Conservation (phyloP, 2,888 invertebrate species). For the Sipha maydis region DNA sequence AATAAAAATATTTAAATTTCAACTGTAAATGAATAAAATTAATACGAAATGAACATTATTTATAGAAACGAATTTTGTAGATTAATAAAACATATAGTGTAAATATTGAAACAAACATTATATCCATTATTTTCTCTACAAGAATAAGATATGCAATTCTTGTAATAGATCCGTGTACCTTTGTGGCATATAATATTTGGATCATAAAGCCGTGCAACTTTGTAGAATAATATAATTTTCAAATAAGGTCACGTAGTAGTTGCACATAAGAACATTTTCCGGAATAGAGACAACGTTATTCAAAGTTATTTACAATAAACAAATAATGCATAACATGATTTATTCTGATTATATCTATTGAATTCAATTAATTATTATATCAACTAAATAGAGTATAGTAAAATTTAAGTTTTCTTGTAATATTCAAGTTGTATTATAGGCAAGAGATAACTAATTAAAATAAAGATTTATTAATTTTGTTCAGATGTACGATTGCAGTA, state of each 20-base stretch:
- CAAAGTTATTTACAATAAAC: neutral
- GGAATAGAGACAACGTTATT: neutral
- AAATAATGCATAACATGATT: neutral
- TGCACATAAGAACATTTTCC: neutral
- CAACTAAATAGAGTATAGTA: neutral
- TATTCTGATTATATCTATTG: neutral
- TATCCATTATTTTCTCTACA: neutral
- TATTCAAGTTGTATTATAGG: too few relatives aligned
- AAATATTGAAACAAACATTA: neutral
- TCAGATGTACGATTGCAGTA: too few relatives aligned
- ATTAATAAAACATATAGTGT: neutral
- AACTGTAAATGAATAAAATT: neutral
- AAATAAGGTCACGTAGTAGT: neutral
- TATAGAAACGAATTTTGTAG: too few relatives aligned
- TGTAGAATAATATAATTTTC: neutral
- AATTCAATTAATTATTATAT: neutral
- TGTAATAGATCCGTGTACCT: neutral
- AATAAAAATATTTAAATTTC: neutral
- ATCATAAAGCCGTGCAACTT: too few relatives aligned
- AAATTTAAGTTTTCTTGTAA: neutral
- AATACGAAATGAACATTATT: neutral
- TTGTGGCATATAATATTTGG: neutral
- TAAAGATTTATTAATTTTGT: too few relatives aligned
- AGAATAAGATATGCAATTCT: neutral
- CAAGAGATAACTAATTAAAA: too few relatives aligned